Base-by-base conservation (phyloP, 2,797 vertebrate species). In the Alca torda region DNA sequence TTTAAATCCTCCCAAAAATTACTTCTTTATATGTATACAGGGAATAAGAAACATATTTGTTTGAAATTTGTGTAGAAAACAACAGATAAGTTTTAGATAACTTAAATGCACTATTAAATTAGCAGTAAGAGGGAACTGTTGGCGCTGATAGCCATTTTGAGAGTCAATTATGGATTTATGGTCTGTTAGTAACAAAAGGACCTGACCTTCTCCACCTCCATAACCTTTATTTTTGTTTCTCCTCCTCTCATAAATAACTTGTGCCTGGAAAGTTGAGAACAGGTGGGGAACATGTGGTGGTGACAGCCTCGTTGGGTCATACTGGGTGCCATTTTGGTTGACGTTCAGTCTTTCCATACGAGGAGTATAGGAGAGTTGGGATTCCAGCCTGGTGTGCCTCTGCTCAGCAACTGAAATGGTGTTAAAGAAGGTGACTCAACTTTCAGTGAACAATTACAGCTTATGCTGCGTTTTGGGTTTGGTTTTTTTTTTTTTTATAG, bases 271-370 rank as follows among this genome's bases (percentile, higher is more conserved):
- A 75, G 50, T 31, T 67, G 77, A 67, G 70, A 46, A 30, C 30
- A 26, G 56, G 20, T 15, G 30, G 19, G 54, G n/a, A 39, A 35
- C n/a, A 30, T 4, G 10, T 51, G 57, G 73, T 43, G 13, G 23
- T n/a, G 31, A 3, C n/a, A 57, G 23, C 45, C 43, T 87, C 10
- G 0, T 50, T 85, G 19, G 23, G 16, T 12, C 33, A 25, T 35
- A 5, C 50, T 4, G 8, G 14, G 33, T 64, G 33, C 50, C 4
- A 0, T 10, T 57, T 48, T 9, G 2, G n/a, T 63, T 65, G 72
- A 54, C 2, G 3, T 65, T 80, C 16, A 59, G 20, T 24, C 28
- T 37, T 77, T 17, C 14, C 1, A 0, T 33, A 2, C 0, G 13
- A 75, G 43, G 57, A 11, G 35, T 64, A 68, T 4, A 51, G 54